Conservation (phyloP, 2,888 invertebrate species). For the Acrobeloides nanus region DNA sequence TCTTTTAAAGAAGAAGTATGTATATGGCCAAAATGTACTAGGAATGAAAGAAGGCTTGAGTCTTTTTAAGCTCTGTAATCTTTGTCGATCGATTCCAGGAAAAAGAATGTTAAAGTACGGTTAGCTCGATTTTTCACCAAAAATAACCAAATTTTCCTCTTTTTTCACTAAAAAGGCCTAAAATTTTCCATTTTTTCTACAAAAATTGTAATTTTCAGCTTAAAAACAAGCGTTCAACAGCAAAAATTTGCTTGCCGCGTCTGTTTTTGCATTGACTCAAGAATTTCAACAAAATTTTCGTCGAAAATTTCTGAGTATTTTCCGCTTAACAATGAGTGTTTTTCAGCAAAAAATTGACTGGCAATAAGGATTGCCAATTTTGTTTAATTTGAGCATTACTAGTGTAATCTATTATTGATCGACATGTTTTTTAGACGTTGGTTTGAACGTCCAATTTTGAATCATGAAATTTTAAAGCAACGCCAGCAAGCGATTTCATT, state of each 20-base stretch:
- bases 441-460: conserved; percentile 67
- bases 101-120: conserved; percentile 28
- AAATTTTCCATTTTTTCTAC: too few relatives aligned
- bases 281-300: too few relatives aligned
- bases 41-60: conserved; percentile 20
- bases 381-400: conserved; percentile 2
- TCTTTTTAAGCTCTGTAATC: conserved; percentile 61
- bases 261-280: too few relatives aligned
- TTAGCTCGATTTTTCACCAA: background rate
- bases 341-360: too few relatives aligned
- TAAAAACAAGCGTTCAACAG: too few relatives aligned
- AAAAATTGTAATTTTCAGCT: too few relatives aligned
- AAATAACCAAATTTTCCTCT: too few relatives aligned
- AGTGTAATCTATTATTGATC: conserved; percentile 10
- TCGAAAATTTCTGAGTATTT: too few relatives aligned
- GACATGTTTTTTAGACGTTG: conserved; percentile 60
- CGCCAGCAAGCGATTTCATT: conserved; percentile 68
- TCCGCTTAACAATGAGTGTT: too few relatives aligned
- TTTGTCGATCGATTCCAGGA: conserved; percentile 68
- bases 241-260: too few relatives aligned
- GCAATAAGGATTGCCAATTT: too few relatives aligned
- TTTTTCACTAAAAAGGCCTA: too few relatives aligned
- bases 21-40: conserved; percentile 16
- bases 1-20: conserved; percentile 45
- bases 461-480: conserved; percentile 62